Evolutionary conservation across 2,888 invertebrate genomes (phyloP).

Genomic region (Poecilobothrus nobilitatus): DNA sequence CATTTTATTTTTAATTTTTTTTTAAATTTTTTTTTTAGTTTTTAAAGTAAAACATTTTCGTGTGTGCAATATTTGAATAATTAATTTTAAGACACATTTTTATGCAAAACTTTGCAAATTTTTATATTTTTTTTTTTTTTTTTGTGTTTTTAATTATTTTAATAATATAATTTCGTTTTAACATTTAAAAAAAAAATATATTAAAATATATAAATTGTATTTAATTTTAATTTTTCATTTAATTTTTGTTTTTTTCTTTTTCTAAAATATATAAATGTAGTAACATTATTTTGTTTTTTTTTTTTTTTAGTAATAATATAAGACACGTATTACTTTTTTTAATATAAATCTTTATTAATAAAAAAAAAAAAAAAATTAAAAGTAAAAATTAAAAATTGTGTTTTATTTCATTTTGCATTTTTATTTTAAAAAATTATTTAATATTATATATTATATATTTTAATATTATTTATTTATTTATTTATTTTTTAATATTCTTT

Average conservation of each 20-base stretch:
- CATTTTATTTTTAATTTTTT: neutral
- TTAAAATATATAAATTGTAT: neutral
- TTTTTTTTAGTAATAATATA: neutral
- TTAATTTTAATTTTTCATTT: neutral
- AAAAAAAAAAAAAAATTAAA: no score
- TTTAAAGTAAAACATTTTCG: neutral
- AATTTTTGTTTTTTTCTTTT: neutral
- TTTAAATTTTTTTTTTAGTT: neutral
- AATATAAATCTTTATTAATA: no score
- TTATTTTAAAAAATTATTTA: no score
- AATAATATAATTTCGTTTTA: neutral
- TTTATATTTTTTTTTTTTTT: neutral
- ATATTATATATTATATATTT: no score
- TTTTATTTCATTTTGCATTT: no score
- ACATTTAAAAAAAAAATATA: conserved; percentile 3
- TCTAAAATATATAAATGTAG: neutral
- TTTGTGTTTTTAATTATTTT: no score
- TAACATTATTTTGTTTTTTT: neutral
- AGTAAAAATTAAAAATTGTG: no score
- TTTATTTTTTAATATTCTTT: neutral
- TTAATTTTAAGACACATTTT: neutral
- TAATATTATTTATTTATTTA: neutral
- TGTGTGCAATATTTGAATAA: neutral
- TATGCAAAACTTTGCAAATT: no score
- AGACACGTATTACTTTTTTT: neutral